Evolutionary conservation across 2,888 invertebrate species (phyloP).

Genomic region (Amblyjoppa proteus): DNA sequence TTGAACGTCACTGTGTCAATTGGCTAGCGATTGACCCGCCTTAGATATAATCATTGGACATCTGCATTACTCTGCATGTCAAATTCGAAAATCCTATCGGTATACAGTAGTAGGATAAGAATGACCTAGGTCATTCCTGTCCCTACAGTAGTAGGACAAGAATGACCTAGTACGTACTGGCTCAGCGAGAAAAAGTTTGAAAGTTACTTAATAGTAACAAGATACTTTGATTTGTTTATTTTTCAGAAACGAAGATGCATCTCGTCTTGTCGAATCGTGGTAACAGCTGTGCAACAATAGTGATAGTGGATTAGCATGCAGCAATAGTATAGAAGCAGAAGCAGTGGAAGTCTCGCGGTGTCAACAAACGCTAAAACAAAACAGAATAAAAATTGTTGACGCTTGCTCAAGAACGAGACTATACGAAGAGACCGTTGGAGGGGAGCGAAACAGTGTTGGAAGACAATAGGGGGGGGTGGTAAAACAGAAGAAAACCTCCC

Average conservation of each 20-base stretch:
- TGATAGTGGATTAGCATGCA: constrained; percentile 67
- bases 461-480: background rate
- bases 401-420: constrained; percentile 42
- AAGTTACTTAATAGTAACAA: background rate
- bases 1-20: no score
- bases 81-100: no score
- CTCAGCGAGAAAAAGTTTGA: background rate
- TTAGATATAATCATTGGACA: no score
- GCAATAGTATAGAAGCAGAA: constrained; percentile 48
- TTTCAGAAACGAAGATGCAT: constrained; percentile 61
- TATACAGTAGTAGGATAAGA: no score
- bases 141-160: no score
- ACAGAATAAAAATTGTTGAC: constrained; percentile 29
- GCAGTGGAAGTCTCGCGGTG: constrained; percentile 34
- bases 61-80: no score
- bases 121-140: no score
- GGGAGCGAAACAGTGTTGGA: constrained; percentile 27
- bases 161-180: no score
- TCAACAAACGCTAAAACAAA: constrained; percentile 40
- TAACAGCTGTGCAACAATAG: constrained; percentile 68
- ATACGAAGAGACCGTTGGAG: constrained; percentile 33
- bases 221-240: constrained; percentile 14
- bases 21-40: no score
- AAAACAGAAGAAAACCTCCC: constrained; percentile 3
- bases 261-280: constrained; percentile 53